Base-by-base conservation (phyloP, 2,888 invertebrate genomes). In the Hesperia comma region DNA sequence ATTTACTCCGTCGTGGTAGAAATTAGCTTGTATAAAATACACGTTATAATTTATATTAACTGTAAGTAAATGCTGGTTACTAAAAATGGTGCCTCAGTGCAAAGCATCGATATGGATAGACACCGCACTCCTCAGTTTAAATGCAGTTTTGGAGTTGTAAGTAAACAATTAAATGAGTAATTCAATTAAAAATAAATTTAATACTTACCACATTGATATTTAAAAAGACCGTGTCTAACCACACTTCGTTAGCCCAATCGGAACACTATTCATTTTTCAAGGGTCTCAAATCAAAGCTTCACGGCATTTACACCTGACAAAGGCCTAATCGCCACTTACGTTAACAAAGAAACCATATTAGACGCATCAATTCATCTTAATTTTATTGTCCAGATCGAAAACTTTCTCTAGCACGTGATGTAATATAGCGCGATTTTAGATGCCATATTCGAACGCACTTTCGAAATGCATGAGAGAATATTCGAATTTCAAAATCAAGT, bases 291-390 rank as follows among this genome's bases (percentile, higher is more conserved):
- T 63, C 63, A 58, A 43, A 33, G 58, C 55, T 43, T 63, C 69
- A 70, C 70, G 73, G 70, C 69, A 67, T 72, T 75, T 75, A 71
- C 49, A 57, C 54, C 68, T 63, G 69, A 79, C 79, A 78, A 80
- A 77, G 70, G 72, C 72, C 63, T 78, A 78, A 79, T 79, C 74
- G 73, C 46, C 70, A 69, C 73, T 76, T 72, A 69, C 32, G 56
- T 69, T 69, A 68, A 63, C 64, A 78, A 77, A 79, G 78, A 74
- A 77, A 56, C 79, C 80, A 79, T 81, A 81, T 79, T 75, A 78
- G 81, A 76, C 72, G 73, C 77, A 77, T 81, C 81, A 79, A 83
- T 81, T 77, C 82, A 70, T 73, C 76, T 81, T 83, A 79, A 83
- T 81, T 82, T 79, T 72, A 75, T 78, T 77, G 61, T 61, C 5